Evolutionary conservation across 2,888 invertebrate genomes (phyloP).

Genomic region (Saturnia pavonia): DNA sequence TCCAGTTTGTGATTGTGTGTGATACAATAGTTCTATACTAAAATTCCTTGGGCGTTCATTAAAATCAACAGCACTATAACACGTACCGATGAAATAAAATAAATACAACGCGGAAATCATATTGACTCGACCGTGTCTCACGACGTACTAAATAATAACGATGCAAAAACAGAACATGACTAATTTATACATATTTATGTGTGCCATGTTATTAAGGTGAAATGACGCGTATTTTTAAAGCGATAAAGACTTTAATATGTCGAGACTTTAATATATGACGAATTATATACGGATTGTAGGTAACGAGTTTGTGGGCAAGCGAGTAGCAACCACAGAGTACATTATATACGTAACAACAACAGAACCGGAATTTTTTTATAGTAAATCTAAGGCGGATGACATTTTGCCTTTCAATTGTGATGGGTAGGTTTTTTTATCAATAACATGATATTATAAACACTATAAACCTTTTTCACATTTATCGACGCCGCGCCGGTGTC

Average conservation of each 20-base stretch:
- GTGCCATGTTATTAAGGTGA: conserved; percentile 20
- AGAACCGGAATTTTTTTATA: conserved; percentile 4
- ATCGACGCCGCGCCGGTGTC: no score
- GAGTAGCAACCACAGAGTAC: neutral
- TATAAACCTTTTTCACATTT: neutral
- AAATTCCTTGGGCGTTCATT: conserved; percentile 69
- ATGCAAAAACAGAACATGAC: conserved; percentile 53
- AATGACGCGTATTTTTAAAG: conserved; percentile 24
- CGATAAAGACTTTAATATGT: conserved; percentile 22
- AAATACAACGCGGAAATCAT: conserved; percentile 54
- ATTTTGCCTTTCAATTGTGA: neutral
- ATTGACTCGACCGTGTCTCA: conserved; percentile 49
- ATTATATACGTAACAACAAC: no score
- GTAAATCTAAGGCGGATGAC: conserved; percentile 2
- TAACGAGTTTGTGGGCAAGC: neutral
- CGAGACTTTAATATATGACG: conserved; percentile 17
- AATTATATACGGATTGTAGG: conserved; percentile 3
- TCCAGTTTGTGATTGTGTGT: conserved; percentile 59
- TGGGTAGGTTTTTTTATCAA: neutral
- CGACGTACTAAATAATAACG: conserved; percentile 55
- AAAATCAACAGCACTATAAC: conserved; percentile 61
- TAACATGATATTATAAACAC: neutral
- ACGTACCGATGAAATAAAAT: conserved; percentile 49
- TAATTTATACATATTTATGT: conserved; percentile 47
- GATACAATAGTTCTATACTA: conserved; percentile 68